phyloP scores from a whole-genome alignment of 2,797 vertebrate genomes.

The Pangasius larnaudii region DNA sequence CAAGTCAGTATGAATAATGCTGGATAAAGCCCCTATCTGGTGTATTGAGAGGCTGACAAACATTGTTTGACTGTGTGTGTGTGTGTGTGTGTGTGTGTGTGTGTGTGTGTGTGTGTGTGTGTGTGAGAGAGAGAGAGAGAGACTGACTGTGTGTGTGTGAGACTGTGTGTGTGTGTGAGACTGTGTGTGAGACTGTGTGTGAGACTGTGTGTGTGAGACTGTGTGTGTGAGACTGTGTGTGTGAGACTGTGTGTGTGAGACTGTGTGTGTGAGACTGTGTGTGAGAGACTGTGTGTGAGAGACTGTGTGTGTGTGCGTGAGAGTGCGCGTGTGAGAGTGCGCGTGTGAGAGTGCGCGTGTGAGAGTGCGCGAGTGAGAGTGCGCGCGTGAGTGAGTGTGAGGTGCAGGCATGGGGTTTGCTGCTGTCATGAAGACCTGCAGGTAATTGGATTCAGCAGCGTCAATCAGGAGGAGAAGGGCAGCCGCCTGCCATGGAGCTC shows the following conservation, averaged over 20 bases:
- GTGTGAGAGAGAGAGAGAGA: neutral
- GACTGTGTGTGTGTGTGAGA: slow-evolving; percentile 5
- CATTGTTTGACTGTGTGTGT: neutral
- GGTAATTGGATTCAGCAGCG: slow-evolving; percentile 51
- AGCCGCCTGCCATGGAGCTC: slow-evolving; percentile 44
- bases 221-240: neutral
- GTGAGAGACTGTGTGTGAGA: too few species aligned
- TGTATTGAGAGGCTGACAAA: slow-evolving; percentile 38
- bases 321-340: too few species aligned
- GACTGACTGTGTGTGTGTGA: neutral
- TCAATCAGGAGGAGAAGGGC: slow-evolving; percentile 54
- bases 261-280: too few species aligned
- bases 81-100: neutral
- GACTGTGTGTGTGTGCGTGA: too few species aligned
- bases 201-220: neutral
- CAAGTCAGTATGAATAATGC: slow-evolving; percentile 32
- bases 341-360: slow-evolving; percentile 32
- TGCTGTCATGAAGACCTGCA: slow-evolving; percentile 40
- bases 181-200: neutral
- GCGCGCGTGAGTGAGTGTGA: neutral
- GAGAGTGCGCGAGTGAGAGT: slow-evolving; percentile 12
- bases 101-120: neutral
- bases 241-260: neutral
- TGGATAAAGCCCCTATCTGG: slow-evolving; percentile 23
- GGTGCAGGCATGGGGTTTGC: slow-evolving; percentile 17